Percentiles rank a stretch among this genome's conserved stretches.
Evolutionary conservation across 2,888 invertebrate genomes (phyloP).

Genomic region (Meandrusa payeni): DNA sequence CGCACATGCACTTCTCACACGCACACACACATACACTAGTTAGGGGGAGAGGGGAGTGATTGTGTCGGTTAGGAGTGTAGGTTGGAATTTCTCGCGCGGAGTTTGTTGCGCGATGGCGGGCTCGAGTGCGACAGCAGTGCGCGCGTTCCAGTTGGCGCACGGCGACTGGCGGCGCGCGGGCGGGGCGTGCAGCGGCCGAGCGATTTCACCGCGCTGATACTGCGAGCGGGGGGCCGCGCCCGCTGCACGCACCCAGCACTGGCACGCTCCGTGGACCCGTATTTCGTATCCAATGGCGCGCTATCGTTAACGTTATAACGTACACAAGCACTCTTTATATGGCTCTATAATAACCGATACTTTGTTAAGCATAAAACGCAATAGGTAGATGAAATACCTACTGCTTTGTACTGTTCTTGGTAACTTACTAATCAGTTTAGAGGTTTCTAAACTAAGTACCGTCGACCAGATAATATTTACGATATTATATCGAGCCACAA

Average conservation of each 20-base stretch:
- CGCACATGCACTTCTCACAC: slow-evolving; percentile 56
- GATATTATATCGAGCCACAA: too few relatives aligned
- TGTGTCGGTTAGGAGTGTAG: slow-evolving; percentile 31
- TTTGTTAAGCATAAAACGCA: too few relatives aligned
- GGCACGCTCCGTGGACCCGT: slow-evolving; percentile 32
- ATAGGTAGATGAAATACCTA: too few relatives aligned
- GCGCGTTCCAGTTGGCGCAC: slow-evolving; percentile 80
- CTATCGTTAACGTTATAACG: slow-evolving; percentile 17
- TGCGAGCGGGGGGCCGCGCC: slow-evolving; percentile 68
- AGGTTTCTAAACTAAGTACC: too few relatives aligned
- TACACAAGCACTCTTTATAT: slow-evolving; percentile 9
- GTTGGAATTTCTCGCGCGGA: slow-evolving; percentile 32
- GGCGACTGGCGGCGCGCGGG: slow-evolving; percentile 80
- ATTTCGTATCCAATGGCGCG: slow-evolving; percentile 41
- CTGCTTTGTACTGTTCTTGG: too few relatives aligned
- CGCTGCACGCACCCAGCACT: slow-evolving; percentile 2
- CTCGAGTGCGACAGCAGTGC: slow-evolving; percentile 61
- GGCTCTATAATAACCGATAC: slow-evolving; percentile 16
- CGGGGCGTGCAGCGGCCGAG: slow-evolving; percentile 75
- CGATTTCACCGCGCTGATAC: slow-evolving; percentile 79
- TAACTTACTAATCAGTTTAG: too few relatives aligned
- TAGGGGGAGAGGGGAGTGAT: slow-evolving; percentile 35
- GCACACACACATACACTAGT: slow-evolving; percentile 32
- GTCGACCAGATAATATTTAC: too few relatives aligned
- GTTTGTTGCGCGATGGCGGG: slow-evolving; percentile 35